Evolutionary conservation across 2,113 vertebrate genomes (phyloP), one percentile per base, ranked within the genome.

Genomic region (Arothron firmamentum): DNA sequence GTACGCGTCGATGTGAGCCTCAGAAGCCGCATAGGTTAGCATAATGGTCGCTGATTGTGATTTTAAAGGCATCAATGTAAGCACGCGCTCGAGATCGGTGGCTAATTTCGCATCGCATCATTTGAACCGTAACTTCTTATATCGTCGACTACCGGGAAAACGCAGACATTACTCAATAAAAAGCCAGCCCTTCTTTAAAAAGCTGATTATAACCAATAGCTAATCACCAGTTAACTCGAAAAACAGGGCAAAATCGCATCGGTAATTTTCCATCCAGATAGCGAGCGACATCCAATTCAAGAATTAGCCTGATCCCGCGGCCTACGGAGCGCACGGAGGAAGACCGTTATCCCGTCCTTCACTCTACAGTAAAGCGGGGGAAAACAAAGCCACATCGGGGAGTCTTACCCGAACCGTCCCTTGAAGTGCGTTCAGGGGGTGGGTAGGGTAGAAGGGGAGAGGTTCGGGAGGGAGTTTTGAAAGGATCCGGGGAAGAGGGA

Each of bases 401-500:
- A 43, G 42, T 55, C 85, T 88, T 87, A 90, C 90, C 87, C 66
- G 82, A 84, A 72, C 53, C 64, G 84, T 79, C 73, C 78, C 72
- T 74, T 66, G 80, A 80, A 64, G 79, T 38, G 76, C 65, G 79
- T 82, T 71, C 83, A 68, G 85, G 89, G 89, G 90, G 86, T 87
- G 84, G 54, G 78, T 76, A 86, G 90, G 90, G 90, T 88, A 51
- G 77, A 90, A 89, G 90, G 90, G 90, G 87, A 88, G 80, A 90
- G 90, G 89, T 90, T 89, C 86, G 90, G 90, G 89, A 87, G 90
- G 90, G 87, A 89, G 74, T 90, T 90, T 86, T 82, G 63, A 88
- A 67, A 90, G 90, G 88, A 90, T 77, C 83, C 85, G 90, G 90
- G 90, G 90, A 91, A 89, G 80, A 91, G 90, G 90, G 90, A 90